phyloP scores from a whole-genome alignment of 1,140 invertebrate genomes.

The Eupeodes corollae region DNA sequence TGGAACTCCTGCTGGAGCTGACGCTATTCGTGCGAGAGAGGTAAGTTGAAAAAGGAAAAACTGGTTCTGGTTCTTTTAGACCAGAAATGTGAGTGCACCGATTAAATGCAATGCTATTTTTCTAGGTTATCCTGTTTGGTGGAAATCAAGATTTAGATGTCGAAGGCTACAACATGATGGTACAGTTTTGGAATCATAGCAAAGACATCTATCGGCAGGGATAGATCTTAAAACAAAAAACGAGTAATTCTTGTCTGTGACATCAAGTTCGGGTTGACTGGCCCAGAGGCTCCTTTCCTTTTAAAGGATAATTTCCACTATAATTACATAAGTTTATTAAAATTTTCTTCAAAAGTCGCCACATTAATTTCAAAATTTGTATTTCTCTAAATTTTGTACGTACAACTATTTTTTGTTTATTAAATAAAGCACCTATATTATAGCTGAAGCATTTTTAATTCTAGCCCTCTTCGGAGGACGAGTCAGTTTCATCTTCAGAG shows the following conservation, averaged over 20 bases:
- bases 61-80: neutral
- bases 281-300: too few relatives aligned
- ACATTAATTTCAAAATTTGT: too few relatives aligned
- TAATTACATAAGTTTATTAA: too few relatives aligned
- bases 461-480: neutral
- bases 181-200: constrained; percentile 24
- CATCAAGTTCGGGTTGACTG: too few relatives aligned
- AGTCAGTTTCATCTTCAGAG: neutral
- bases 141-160: constrained; percentile 26
- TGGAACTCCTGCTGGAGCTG: constrained; percentile 16
- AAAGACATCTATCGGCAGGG: constrained; percentile 24
- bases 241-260: too few relatives aligned
- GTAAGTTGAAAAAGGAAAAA: constrained; percentile 11
- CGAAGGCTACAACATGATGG: constrained; percentile 30
- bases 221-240: too few relatives aligned
- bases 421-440: too few relatives aligned
- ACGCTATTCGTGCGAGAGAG: constrained; percentile 15
- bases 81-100: neutral
- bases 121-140: constrained; percentile 25
- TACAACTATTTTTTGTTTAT: too few relatives aligned
- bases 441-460: too few relatives aligned
- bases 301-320: too few relatives aligned
- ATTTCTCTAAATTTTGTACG: too few relatives aligned
- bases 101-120: neutral
- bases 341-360: too few relatives aligned